phyloP scores from a whole-genome alignment of 1,140 invertebrate species.

The Megathymus violae region DNA sequence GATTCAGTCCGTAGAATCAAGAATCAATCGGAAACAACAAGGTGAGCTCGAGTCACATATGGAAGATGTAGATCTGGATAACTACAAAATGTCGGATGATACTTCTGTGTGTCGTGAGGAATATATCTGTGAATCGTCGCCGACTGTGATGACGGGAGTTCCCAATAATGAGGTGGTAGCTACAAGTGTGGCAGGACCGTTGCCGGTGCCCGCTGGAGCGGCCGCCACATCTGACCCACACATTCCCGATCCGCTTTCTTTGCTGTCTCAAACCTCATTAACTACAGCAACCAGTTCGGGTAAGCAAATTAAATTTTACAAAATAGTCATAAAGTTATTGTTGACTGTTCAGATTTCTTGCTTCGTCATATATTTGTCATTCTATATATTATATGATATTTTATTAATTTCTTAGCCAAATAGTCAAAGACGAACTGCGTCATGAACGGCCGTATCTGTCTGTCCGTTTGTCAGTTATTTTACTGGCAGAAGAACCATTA shows the following conservation, averaged over 20 bases:
- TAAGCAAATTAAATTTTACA: slow-evolving; percentile 10
- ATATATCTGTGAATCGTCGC: not conserved
- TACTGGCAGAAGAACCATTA: no score
- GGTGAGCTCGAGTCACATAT: not conserved
- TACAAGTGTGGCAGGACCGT: slow-evolving; percentile 54
- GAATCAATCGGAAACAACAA: not conserved
- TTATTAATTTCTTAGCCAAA: no score
- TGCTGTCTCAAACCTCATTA: slow-evolving; percentile 43
- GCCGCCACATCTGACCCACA: slow-evolving; percentile 38
- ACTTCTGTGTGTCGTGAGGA: not conserved
- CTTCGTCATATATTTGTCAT: no score
- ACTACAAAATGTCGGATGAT: not conserved
- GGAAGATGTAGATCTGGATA: slow-evolving; percentile 14
- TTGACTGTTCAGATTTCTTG: no score
- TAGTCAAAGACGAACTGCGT: no score
- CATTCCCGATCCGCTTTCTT: slow-evolving; percentile 31
- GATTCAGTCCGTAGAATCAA: slow-evolving; percentile 5
- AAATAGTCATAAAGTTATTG: no score
- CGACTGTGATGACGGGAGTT: slow-evolving; percentile 45
- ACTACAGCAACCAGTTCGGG: slow-evolving; percentile 20
- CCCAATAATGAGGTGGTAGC: slow-evolving; percentile 37
- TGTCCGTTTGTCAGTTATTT: no score
- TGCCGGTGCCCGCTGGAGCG: slow-evolving; percentile 63
- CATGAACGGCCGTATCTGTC: no score
- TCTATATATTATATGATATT: no score